phyloP scores from a whole-genome alignment of 2,888 invertebrate species.

The Vandiemenella viatica region DNA sequence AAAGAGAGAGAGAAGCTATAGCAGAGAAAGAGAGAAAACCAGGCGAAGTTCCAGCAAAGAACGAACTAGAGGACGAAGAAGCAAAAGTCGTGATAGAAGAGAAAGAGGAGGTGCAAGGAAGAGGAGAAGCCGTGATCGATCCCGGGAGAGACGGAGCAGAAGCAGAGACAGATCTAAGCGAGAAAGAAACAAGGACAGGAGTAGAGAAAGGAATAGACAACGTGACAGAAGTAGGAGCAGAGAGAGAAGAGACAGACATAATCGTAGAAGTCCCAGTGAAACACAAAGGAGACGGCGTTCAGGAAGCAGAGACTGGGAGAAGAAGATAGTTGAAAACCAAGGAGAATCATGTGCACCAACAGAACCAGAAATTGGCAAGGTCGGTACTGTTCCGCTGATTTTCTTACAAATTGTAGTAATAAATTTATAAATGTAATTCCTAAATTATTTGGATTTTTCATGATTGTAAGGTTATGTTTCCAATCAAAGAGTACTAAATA shows the following conservation, averaged over 20 bases:
- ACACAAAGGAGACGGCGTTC: conserved; percentile 20
- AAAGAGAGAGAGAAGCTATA: conserved; percentile 15
- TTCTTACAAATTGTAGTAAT: too few species aligned
- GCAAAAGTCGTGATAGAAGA: conserved; percentile 26
- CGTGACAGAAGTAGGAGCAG: conserved; percentile 21
- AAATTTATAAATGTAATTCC: too few species aligned
- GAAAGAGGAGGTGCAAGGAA: conserved; percentile 12
- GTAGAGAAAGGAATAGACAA: conserved; percentile 21
- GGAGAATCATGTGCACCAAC: conserved; percentile 24
- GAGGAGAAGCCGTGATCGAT: conserved; percentile 15
- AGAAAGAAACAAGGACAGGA: conserved; percentile 2
- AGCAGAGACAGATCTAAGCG: conserved; percentile 18
- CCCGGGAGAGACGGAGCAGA: conserved; percentile 19
- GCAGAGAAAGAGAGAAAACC: conserved; percentile 12
- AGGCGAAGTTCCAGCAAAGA: conserved; percentile 18
- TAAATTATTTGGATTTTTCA: too few species aligned
- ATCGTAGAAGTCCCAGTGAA: conserved; percentile 24
- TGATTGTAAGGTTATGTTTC: too few species aligned
- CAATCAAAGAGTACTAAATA: too few species aligned
- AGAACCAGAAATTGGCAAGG: conserved; percentile 34
- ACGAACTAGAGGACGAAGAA: conserved; percentile 19
- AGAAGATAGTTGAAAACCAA: conserved; percentile 5
- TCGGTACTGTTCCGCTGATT: conserved; percentile 14
- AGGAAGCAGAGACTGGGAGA: conserved; percentile 20
- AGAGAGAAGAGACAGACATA: conserved; percentile 20